Evolutionary conservation across 2,888 invertebrate genomes (phyloP), one percentile per base, ranked within the genome.

Genomic region (Liopterus haemorrhoidalis): DNA sequence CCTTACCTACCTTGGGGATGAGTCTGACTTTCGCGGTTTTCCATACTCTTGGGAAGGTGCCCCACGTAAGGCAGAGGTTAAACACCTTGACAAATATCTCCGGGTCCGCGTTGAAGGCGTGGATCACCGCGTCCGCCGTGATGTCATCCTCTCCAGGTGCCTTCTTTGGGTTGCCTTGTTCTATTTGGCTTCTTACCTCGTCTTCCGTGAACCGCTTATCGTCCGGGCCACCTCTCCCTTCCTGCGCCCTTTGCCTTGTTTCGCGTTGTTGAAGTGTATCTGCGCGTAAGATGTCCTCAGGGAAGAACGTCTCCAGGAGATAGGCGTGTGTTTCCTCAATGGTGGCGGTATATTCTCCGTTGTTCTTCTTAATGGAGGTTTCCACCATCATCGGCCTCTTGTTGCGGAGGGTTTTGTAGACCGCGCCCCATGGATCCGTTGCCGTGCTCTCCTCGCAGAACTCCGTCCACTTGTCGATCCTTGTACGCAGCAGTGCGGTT

Each of bases 61-160:
- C 15, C 1, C 45, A 14, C 24, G 32, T 15, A 11, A 70, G 65
- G 0, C 71, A 71, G 1, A 70, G 70, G 0, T 71, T 72, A 2
- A 67, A 72, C 19, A 73, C n/a, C n/a, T n/a, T n/a, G n/a, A n/a
- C n/a, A n/a, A n/a, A n/a, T n/a, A n/a, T n/a, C n/a, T n/a, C n/a
- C 72, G 57, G 70, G 72, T 0, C 54, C 4, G 28, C 28, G 4
- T 27, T 14, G 4, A 27, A 8, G 6, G 24, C 24, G 24, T 22
- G 6, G 6, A 8, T 6, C 9, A 22, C 24, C 24, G 24, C 28
- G 8, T 27, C 28, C 8, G 28, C 28, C 4, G 28, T 27, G 28
- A 27, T 27, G 3, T 14, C 28, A 8, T 27, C 28, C 14, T 3
- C 4, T 5, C 28, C 28, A 12, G 28, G 28, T 8, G 28, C 28